phyloP scores from a whole-genome alignment of 1,140 invertebrate genomes.

The Ceratoteleas bidentatus region DNA sequence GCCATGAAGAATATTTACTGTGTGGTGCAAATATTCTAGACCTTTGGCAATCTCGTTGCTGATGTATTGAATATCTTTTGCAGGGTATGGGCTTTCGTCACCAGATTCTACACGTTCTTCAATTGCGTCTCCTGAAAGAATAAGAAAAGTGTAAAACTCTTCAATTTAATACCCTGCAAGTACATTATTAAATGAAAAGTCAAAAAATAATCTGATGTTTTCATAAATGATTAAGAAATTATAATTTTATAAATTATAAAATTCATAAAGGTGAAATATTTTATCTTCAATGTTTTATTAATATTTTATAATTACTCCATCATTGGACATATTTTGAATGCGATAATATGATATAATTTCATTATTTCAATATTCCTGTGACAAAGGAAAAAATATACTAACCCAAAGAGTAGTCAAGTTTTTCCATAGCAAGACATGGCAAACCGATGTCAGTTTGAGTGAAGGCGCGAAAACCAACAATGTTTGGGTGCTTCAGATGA shows the following conservation, averaged over 20 bases:
- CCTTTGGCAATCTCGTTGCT: constrained; percentile 86
- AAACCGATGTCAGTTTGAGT: constrained; percentile 84
- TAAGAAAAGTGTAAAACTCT: neutral
- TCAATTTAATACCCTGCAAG: too few species aligned
- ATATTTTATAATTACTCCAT: too few species aligned
- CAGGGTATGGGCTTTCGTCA: constrained; percentile 82
- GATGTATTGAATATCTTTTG: constrained; percentile 85
- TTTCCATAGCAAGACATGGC: constrained; percentile 87
- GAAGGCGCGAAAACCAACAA: constrained; percentile 90
- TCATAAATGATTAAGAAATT: constrained; percentile 14
- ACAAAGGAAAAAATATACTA: constrained; percentile 5
- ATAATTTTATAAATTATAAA: too few species aligned
- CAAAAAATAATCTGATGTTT: neutral
- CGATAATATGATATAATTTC: neutral
- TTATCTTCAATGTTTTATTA: too few species aligned
- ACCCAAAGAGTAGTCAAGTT: constrained; percentile 85
- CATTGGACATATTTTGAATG: too few species aligned
- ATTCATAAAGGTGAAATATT: too few species aligned
- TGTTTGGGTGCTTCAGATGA: constrained; percentile 90
- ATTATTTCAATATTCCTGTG: too few species aligned
- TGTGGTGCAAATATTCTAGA: constrained; percentile 89
- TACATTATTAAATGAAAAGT: too few species aligned
- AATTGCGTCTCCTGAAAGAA: constrained; percentile 84
- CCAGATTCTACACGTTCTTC: constrained; percentile 85
- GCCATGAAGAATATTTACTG: constrained; percentile 88